Conservation (phyloP, 2,888 invertebrate species). For the Plebejus argus region DNA sequence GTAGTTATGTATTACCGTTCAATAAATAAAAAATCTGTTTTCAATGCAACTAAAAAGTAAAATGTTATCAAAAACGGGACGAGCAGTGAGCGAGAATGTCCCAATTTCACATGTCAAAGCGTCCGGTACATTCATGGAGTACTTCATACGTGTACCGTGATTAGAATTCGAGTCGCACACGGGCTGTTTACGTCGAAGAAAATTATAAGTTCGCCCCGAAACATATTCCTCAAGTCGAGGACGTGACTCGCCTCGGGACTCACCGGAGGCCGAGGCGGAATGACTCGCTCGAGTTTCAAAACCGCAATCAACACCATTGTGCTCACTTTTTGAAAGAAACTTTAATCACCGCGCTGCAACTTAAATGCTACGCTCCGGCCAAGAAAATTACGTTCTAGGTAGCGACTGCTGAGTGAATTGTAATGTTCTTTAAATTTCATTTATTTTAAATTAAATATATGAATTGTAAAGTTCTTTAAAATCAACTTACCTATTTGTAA, state of each 20-base stretch:
- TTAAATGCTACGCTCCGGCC: neutral
- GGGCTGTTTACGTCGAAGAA: conserved; percentile 36
- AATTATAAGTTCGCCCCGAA: conserved; percentile 35
- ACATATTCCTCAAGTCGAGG: conserved; percentile 32
- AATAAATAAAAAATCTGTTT: neutral
- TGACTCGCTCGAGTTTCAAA: conserved; percentile 36
- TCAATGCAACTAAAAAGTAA: neutral
- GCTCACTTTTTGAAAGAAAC: conserved; percentile 38
- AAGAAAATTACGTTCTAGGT: neutral
- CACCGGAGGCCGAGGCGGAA: neutral
- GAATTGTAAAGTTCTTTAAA: neutral
- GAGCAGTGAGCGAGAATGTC: conserved; percentile 14
- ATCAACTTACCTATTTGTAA: neutral
- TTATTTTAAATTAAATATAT: neutral
- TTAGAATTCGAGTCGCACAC: conserved; percentile 40
- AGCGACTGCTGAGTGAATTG: neutral
- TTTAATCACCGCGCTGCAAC: conserved; percentile 32
- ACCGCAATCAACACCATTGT: conserved; percentile 43
- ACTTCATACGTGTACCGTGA: conserved; percentile 33
- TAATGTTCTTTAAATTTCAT: neutral
- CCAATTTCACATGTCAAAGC: conserved; percentile 30
- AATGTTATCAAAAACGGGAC: neutral
- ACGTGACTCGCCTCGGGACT: conserved; percentile 32
- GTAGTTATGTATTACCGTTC: neutral
- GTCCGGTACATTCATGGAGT: conserved; percentile 36